A percentile compares a stretch with the other conserved stretches of the same genome.
phyloP scores from a whole-genome alignment of 2,113 vertebrate species.

The Laticauda laticaudata region DNA sequence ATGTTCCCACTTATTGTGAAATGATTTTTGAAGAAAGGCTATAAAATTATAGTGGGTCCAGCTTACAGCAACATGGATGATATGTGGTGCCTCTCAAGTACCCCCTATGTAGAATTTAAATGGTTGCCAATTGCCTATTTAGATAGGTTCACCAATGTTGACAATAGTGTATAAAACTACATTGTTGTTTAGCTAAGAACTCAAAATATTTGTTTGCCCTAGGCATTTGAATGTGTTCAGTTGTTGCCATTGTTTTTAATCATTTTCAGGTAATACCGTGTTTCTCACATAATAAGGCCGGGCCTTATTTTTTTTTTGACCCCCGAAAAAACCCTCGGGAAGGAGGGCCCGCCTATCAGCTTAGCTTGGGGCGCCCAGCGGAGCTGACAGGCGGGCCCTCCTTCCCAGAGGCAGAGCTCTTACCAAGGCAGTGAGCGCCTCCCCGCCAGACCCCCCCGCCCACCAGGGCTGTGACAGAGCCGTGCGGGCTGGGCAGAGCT shows the following conservation, averaged over 20 bases:
- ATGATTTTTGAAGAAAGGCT: neutral
- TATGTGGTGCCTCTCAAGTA: neutral
- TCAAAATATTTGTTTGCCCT: neutral
- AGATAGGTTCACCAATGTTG: neutral
- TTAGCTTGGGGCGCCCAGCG: too few relatives aligned
- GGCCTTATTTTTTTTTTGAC: too few relatives aligned
- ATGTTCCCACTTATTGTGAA: neutral
- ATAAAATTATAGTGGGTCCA: neutral
- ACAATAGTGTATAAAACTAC: neutral
- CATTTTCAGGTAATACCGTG: neutral
- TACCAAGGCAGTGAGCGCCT: too few relatives aligned
- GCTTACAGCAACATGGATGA: neutral
- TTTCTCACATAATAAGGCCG: too few relatives aligned
- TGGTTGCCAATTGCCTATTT: neutral
- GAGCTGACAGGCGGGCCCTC: too few relatives aligned
- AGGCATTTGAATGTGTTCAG: neutral
- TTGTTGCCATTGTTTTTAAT: neutral
- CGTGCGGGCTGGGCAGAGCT: too few relatives aligned
- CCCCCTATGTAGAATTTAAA: neutral
- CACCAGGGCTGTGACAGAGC: too few relatives aligned
- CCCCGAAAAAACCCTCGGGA: too few relatives aligned
- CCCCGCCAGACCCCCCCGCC: too few relatives aligned
- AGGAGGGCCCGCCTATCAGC: too few relatives aligned
- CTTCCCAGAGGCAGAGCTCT: too few relatives aligned
- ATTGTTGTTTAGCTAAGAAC: neutral